These are phyloP conservation scores for Sipha maydis DNA, from an alignment of 2,888 invertebrate genomes.

Conservation along the genomic window DNA sequence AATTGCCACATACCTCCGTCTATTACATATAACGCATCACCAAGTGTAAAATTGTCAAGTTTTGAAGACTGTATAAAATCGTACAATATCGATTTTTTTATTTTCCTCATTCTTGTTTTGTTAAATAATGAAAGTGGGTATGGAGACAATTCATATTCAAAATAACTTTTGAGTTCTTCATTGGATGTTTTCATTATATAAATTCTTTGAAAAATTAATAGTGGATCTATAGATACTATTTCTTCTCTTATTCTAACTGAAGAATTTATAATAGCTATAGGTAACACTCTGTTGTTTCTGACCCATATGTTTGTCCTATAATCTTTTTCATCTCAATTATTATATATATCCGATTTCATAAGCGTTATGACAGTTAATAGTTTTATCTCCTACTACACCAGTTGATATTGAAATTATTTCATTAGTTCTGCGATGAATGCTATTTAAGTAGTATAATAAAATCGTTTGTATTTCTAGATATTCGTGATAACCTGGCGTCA, in stretches of 20 bases:
- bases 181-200: constrained; percentile 64
- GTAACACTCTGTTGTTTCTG: constrained; percentile 66
- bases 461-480: constrained; percentile 66
- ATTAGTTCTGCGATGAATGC: constrained; percentile 64
- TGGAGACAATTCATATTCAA: constrained; percentile 63
- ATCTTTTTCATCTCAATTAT: constrained; percentile 63
- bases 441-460: constrained; percentile 64
- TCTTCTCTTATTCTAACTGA: constrained; percentile 64
- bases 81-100: constrained; percentile 63
- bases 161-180: constrained; percentile 64
- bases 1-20: background rate
- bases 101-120: constrained; percentile 64
- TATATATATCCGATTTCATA: constrained; percentile 65
- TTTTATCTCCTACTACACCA: constrained; percentile 65
- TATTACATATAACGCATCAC: background rate
- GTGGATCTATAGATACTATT: constrained; percentile 40
- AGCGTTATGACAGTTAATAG: constrained; percentile 66
- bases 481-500: constrained; percentile 65
- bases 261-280: constrained; percentile 64
- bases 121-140: constrained; percentile 64
- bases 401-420: constrained; percentile 65
- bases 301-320: constrained; percentile 50
- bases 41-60: background rate
- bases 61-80: constrained; percentile 60
- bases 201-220: constrained; percentile 53